phyloP scores from a whole-genome alignment of 2,888 invertebrate species.

The Automeris io region DNA sequence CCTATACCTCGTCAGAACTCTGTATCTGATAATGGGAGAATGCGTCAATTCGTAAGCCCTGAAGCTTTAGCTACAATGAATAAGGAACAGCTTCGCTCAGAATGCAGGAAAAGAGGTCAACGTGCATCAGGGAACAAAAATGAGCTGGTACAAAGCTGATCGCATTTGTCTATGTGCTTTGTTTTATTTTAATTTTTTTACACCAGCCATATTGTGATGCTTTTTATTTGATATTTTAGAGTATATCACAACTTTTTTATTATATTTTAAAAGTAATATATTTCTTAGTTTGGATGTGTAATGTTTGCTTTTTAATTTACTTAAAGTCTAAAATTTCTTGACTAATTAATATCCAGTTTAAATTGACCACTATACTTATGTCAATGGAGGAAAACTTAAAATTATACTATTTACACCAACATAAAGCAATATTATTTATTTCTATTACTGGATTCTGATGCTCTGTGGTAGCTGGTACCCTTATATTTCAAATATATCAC shows the following conservation, averaged over 20 bases:
- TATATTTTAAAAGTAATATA: not conserved
- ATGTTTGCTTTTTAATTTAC: conserved; percentile 1
- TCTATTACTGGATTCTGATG: too few relatives aligned
- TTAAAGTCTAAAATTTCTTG: not conserved
- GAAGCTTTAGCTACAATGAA: conserved; percentile 78
- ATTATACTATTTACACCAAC: too few relatives aligned
- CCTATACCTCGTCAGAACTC: conserved; percentile 61
- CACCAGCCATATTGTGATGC: conserved; percentile 53
- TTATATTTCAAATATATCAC: too few relatives aligned
- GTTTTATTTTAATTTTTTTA: conserved; percentile 37
- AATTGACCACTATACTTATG: too few relatives aligned
- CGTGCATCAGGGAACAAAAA: conserved; percentile 82
- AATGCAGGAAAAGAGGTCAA: conserved; percentile 82
- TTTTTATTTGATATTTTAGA: conserved; percentile 33
- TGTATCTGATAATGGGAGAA: conserved; percentile 58
- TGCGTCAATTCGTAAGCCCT: conserved; percentile 60
- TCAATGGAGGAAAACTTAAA: too few relatives aligned
- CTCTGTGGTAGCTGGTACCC: too few relatives aligned
- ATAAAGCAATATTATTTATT: too few relatives aligned
- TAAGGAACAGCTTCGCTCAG: conserved; percentile 82
- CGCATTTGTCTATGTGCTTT: conserved; percentile 61
- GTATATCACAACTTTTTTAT: conserved; percentile 15
- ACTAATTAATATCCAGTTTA: too few relatives aligned
- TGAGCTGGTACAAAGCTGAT: conserved; percentile 80
- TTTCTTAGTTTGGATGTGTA: not conserved